Conservation (phyloP, 2,797 vertebrate species). For the Huso huso region DNA sequence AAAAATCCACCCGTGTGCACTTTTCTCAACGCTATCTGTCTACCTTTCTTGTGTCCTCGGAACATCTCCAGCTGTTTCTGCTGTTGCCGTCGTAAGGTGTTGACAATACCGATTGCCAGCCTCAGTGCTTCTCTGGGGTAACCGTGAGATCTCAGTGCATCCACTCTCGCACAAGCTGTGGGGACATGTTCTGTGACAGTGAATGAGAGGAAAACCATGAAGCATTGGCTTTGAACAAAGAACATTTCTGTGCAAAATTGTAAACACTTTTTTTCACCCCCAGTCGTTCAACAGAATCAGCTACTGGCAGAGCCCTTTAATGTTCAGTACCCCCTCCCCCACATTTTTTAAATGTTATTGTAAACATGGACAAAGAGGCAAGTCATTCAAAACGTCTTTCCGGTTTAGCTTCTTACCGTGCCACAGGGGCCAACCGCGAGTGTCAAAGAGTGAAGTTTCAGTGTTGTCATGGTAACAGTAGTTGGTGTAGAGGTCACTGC, state of each 20-base stretch:
- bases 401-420: slow-evolving; percentile 76
- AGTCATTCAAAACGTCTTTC: slow-evolving; percentile 56
- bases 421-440: slow-evolving; percentile 93
- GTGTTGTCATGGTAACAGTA: slow-evolving; percentile 96
- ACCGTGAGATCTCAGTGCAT: slow-evolving; percentile 89
- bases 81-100: slow-evolving; percentile 87
- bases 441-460: slow-evolving; percentile 90
- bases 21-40: slow-evolving; percentile 16
- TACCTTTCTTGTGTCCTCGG: slow-evolving; percentile 90
- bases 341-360: slow-evolving; percentile 39
- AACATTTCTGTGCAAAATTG: slow-evolving; percentile 9
- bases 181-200: slow-evolving; percentile 79
- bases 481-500: slow-evolving; percentile 91
- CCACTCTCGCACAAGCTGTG: slow-evolving; percentile 90
- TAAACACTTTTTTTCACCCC: slow-evolving; percentile 38
- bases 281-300: slow-evolving; percentile 39
- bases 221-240: slow-evolving; percentile 29
- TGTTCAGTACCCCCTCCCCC: slow-evolving; percentile 19
- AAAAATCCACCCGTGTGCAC: too few relatives aligned
- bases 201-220: not conserved
- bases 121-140: slow-evolving; percentile 94
- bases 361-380: slow-evolving; percentile 51
- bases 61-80: slow-evolving; percentile 93
- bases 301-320: slow-evolving; percentile 44
- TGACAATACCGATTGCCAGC: slow-evolving; percentile 90